Base-by-base conservation (phyloP, 2,797 vertebrate species). In the Rhynchotus rufescens region DNA sequence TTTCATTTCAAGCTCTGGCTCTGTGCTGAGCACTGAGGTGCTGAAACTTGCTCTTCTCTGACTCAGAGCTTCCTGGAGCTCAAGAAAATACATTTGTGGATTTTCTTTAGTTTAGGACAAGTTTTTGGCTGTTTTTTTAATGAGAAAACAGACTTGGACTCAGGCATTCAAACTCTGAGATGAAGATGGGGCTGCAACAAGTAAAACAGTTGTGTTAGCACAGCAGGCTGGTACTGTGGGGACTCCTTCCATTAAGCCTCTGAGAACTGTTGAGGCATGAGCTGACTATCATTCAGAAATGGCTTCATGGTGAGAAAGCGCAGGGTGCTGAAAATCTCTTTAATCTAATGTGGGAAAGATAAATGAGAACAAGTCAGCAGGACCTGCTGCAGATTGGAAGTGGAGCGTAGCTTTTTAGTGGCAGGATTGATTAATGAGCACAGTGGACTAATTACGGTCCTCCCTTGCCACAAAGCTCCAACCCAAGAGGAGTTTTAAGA, bases 321-420 rank as follows among this genome's bases (percentile, higher is more conserved):
- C 66, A 49, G 84, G 81, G 68, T 92, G 88, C 78, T 88, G 86
- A 92, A 90, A 84, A 80, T 28, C 28, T 67, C 72, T 77, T 91
- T 76, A 85, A 86, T 80, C 75, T 51, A 30, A 12, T 6, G 5
- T 34, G 80, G 65, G 42, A 84, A 86, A 91, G 92, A 84, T 59
- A 92, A 94, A 93, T 80, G 86, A 68, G 73, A 74, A 28, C 45
- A 44, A 25, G 68, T 13, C 4, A 5, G 67, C 64, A 47, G 60
- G 80, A 60, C 25, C 86, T 32, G 57, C 90, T 91, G 83, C 75
- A 34, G 21, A 0, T 40, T n/a, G 67, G 57, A 51, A 91, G 51
- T 0, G 1, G 44, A 75, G 64, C 47, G 7, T 26, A 19, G 28
- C 14, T 68, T 78, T 61, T 76, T 47, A 49, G 59, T 28, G 49